phyloP scores from a whole-genome alignment of 2,888 invertebrate genomes.

The Sarcophaga variegata region DNA sequence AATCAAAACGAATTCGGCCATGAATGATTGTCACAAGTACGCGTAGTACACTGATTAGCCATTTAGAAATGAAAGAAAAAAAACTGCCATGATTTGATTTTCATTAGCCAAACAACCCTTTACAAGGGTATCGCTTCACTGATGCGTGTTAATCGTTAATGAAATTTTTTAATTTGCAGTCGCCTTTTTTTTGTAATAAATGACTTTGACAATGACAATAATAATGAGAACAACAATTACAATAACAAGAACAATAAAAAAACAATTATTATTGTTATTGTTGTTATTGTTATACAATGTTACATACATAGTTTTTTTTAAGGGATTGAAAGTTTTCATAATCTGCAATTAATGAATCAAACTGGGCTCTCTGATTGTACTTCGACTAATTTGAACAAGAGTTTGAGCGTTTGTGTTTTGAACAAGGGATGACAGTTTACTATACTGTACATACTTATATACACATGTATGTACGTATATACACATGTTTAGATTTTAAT shows the following conservation, averaged over 20 bases:
- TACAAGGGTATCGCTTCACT: not conserved
- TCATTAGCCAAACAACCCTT: slow-evolving; percentile 45
- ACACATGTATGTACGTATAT: too few relatives aligned
- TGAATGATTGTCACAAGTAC: slow-evolving; percentile 26
- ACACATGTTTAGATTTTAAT: not conserved
- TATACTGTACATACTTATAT: not conserved
- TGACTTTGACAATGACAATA: slow-evolving; percentile 9
- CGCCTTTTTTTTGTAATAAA: slow-evolving; percentile 28
- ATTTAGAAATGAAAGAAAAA: not conserved
- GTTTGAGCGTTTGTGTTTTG: not conserved
- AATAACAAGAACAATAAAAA: slow-evolving; percentile 18
- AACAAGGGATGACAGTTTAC: not conserved
- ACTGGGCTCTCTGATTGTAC: not conserved
- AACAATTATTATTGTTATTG: not conserved
- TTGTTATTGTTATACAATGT: slow-evolving; percentile 39
- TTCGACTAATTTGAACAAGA: not conserved
- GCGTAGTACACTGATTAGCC: not conserved
- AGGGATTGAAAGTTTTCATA: not conserved
- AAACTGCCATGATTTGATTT: slow-evolving; percentile 7
- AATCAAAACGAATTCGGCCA: not conserved
- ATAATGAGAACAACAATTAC: slow-evolving; percentile 36
- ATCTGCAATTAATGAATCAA: not conserved
- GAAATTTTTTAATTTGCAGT: slow-evolving; percentile 25
- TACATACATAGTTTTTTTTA: not conserved
- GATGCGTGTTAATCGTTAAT: slow-evolving; percentile 36